Evolutionary conservation across 2,797 vertebrate genomes (phyloP).

Genomic region (Cossypha dichroa): DNA sequence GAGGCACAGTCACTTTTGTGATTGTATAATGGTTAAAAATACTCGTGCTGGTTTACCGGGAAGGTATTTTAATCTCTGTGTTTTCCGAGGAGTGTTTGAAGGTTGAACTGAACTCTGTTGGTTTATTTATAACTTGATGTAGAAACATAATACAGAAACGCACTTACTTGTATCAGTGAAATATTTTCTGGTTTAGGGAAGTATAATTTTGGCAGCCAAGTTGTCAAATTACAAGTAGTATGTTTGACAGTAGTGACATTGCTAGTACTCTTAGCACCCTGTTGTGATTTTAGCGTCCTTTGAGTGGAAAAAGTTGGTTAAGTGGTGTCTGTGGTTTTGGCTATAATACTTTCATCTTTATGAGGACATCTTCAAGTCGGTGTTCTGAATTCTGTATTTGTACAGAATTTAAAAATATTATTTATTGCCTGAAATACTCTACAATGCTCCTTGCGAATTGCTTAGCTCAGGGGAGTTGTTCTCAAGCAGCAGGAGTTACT

Average conservation of each 20-base stretch:
- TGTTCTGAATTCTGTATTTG: neutral
- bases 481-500: neutral
- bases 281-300: neutral
- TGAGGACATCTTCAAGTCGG: neutral
- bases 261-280: neutral
- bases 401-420: accelerated
- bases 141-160: neutral
- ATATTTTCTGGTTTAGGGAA: neutral
- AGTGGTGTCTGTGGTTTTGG: neutral
- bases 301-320: neutral
- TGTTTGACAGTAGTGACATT: neutral
- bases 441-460: neutral
- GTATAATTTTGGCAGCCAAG: neutral
- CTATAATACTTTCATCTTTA: neutral
- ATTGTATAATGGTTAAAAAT: slow-evolving; percentile 62
- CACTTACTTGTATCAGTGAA: neutral
- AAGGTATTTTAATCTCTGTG: slow-evolving; percentile 59
- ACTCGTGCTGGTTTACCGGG: neutral
- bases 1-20: slow-evolving; percentile 1
- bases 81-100: neutral
- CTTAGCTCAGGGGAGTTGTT: neutral
- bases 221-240: neutral
- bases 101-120: neutral
- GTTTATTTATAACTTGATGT: slow-evolving; percentile 29
- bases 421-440: neutral